Evolutionary conservation across 2,888 invertebrate genomes (phyloP), one percentile per base, ranked within the genome.

Genomic region (Sinohyriopsis cumingii): DNA sequence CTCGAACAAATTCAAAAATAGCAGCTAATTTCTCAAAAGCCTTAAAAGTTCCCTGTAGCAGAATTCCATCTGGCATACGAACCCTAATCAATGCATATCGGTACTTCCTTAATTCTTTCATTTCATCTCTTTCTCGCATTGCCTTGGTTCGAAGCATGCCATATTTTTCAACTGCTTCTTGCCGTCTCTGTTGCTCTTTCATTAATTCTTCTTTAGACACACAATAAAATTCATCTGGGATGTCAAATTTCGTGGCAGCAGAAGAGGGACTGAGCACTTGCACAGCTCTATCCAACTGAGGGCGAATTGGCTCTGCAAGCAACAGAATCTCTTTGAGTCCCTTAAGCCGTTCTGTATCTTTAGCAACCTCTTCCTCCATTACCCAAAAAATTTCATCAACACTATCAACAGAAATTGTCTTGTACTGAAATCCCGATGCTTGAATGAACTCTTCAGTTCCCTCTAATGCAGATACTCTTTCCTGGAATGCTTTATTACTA

Each of bases 41-140:
- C 64, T 94, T 94, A 90, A 97, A 97, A 5, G 96, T 97, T 15
- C 96, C 97, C 94, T 97, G 92, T 19, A 89, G 69, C 20, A 92
- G 66, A 59, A 85, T 71, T 15, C 86, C 86, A 75, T 89, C 96
- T 0, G 98, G 97, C 88, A 98, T 96, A 67, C 96, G 93, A 56
- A 98, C 92, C 80, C 98, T 91, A 70, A 98, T 94, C 64, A 98
- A 91, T 3, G 95, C 93, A 89, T 95, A 98, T 5, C 88, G 78
- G 69, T 89, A 89, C 53, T 94, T 94, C 68, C 94, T 92, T 88
- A 95, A 92, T 85, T 95, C 95, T 65, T 95, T 91, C 73, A 94
- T 90, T 86, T 96, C 96, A 75, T 98, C 96, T 77, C 95, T 94
- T 86, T 98, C 97, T 28, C 97, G 91, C 97, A 98, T 98, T 4